A percentile compares a stretch with the other conserved stretches of the same genome.
These are phyloP conservation scores for Ochotona princeps DNA, from an alignment of 2,113 vertebrate species.

Conservation along the genomic window DNA sequence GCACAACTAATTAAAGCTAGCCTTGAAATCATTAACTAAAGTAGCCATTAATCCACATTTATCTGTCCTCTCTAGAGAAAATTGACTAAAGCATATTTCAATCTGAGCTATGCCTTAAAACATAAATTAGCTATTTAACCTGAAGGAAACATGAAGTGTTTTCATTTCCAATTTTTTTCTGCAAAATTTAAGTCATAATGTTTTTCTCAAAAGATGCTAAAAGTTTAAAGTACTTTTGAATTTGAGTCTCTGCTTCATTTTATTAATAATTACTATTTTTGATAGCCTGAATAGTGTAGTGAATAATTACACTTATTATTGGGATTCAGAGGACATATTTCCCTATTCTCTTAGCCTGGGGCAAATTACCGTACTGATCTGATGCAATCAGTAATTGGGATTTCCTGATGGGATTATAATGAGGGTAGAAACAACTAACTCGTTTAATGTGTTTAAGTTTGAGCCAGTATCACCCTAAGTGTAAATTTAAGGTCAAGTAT, in stretches of 20 bases:
- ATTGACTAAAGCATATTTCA: slow-evolving; percentile 83
- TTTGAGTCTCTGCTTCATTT: slow-evolving; percentile 9
- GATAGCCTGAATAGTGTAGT: background rate
- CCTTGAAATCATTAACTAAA: slow-evolving; percentile 81
- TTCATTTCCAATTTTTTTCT: slow-evolving; percentile 60
- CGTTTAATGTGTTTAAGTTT: background rate
- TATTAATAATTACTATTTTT: slow-evolving; percentile 2
- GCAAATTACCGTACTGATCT: background rate
- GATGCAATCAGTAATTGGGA: background rate
- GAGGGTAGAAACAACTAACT: background rate
- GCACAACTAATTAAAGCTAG: slow-evolving; percentile 84
- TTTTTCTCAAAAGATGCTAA: slow-evolving; percentile 80
- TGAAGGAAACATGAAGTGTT: background rate
- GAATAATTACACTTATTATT: background rate
- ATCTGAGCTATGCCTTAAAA: slow-evolving; percentile 74
- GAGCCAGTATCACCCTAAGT: background rate
- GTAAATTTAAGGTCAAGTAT: background rate
- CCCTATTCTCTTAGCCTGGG: accelerated
- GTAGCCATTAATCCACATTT: slow-evolving; percentile 81
- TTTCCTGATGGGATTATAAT: background rate
- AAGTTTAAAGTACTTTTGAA: slow-evolving; percentile 73
- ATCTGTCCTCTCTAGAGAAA: slow-evolving; percentile 81
- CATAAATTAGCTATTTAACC: slow-evolving; percentile 28
- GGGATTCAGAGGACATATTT: background rate
- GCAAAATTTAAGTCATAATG: slow-evolving; percentile 67